phyloP scores from a whole-genome alignment of 2,888 invertebrate genomes.

The Saturnia japonica region DNA sequence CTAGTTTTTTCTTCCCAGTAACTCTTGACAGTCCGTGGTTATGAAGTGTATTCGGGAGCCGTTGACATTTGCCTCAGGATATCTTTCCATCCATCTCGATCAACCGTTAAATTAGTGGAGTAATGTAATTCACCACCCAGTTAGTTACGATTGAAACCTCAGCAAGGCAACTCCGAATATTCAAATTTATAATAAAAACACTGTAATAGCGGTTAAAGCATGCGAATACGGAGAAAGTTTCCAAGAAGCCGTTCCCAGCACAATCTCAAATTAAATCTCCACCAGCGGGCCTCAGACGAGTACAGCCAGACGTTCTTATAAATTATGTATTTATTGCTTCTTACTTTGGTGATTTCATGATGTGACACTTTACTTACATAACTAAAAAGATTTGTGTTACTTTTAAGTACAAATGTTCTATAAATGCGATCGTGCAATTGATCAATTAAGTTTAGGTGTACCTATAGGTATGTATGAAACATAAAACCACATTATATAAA shows the following conservation, averaged over 20 bases:
- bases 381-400: neutral
- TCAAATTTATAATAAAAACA: conserved; percentile 55
- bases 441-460: too few species aligned
- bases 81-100: too few species aligned
- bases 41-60: too few species aligned
- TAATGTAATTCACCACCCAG: too few species aligned
- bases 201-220: conserved; percentile 66
- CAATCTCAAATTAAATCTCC: conserved; percentile 78
- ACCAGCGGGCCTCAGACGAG: conserved; percentile 54
- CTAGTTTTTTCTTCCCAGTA: neutral
- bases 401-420: neutral
- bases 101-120: too few species aligned
- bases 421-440: too few species aligned
- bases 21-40: too few species aligned
- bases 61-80: too few species aligned
- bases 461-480: too few species aligned
- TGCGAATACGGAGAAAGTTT: conserved; percentile 72
- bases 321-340: conserved; percentile 56
- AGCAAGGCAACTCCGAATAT: conserved; percentile 38
- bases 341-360: conserved; percentile 50
- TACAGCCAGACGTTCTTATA: conserved; percentile 46
- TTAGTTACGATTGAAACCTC: too few species aligned
- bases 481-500: too few species aligned
- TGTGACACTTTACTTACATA: conserved; percentile 32
- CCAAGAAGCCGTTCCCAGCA: conserved; percentile 56